These are phyloP conservation scores for Scrobipalpa costella DNA, from an alignment of 2,888 invertebrate species.

Conservation along the genomic window DNA sequence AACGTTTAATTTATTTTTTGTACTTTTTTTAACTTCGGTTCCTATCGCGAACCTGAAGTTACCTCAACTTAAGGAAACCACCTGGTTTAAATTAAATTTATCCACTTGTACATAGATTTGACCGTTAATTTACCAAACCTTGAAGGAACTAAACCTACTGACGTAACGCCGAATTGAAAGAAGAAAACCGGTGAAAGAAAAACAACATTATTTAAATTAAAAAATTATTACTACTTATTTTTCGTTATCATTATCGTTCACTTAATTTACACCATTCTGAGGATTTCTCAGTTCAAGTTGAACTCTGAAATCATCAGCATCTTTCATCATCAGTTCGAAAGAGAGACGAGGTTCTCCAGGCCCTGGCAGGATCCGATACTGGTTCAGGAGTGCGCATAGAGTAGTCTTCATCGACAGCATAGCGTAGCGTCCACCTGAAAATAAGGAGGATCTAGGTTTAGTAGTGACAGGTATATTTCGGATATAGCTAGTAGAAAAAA, in stretches of 20 bases:
- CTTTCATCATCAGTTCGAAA: conserved; percentile 53
- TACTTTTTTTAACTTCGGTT: too few relatives aligned
- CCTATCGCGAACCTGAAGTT: too few relatives aligned
- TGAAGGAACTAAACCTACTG: too few relatives aligned
- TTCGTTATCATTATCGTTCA: too few relatives aligned
- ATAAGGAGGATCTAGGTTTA: not conserved
- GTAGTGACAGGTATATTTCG: not conserved
- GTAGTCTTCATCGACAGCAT: conserved; percentile 53
- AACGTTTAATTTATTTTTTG: too few relatives aligned
- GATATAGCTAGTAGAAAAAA: too few relatives aligned
- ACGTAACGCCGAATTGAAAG: too few relatives aligned
- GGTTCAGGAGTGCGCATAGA: conserved; percentile 41
- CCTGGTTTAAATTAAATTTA: too few relatives aligned
- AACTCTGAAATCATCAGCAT: conserved; percentile 49
- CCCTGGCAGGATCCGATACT: conserved; percentile 42
- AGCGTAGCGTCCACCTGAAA: conserved; percentile 49
- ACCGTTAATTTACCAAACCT: too few relatives aligned
- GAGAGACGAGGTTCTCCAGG: conserved; percentile 36
- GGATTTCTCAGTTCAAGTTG: conserved; percentile 36
- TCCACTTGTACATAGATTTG: too few relatives aligned
- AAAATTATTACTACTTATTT: not conserved
- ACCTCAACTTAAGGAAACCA: too few relatives aligned
- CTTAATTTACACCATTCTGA: not conserved
- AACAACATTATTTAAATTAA: not conserved
- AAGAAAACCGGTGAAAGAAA: not conserved